A percentile compares a stretch with the other conserved stretches of the same genome.
phyloP scores from a whole-genome alignment of 2,113 vertebrate genomes.

The Limanda limanda region DNA sequence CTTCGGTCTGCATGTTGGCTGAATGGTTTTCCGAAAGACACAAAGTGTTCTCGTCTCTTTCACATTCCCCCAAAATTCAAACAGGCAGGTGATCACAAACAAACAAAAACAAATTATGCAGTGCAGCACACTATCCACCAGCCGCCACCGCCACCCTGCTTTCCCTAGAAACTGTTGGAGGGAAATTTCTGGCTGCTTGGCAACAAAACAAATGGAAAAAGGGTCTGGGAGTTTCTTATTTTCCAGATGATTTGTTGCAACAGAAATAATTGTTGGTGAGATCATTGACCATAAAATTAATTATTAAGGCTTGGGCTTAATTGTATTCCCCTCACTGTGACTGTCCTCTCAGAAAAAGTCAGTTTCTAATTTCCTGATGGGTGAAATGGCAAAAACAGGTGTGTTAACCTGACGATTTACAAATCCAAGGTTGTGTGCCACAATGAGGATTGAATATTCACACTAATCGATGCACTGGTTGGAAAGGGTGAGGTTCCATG shows the following conservation, averaged over 20 bases:
- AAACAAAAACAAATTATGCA: conserved; percentile 72
- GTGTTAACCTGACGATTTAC: conserved; percentile 17
- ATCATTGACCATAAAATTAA: conserved; percentile 79
- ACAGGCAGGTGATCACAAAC: conserved; percentile 56
- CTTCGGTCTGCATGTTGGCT: conserved; percentile 30
- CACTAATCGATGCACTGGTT: background rate
- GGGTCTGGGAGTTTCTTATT: conserved; percentile 72
- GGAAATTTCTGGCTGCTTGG: conserved; percentile 71
- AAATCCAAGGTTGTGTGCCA: background rate
- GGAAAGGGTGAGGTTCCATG: background rate
- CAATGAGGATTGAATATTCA: conserved; percentile 3
- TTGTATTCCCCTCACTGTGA: conserved; percentile 53
- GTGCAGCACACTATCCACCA: conserved; percentile 54
- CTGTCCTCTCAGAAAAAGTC: conserved; percentile 44
- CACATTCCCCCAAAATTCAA: conserved; percentile 48
- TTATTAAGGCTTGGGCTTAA: conserved; percentile 70
- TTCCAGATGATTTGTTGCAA: conserved; percentile 78
- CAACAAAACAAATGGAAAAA: conserved; percentile 75
- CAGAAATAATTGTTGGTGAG: conserved; percentile 75
- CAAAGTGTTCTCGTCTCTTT: conserved; percentile 38
- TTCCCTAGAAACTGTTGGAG: conserved; percentile 53
- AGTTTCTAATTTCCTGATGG: conserved; percentile 57
- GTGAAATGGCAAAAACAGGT: conserved; percentile 45
- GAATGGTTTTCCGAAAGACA: conserved; percentile 30
- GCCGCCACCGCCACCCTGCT: conserved; percentile 30